phyloP scores from a whole-genome alignment of 2,797 vertebrate species.

The Nannoperca obscura region DNA sequence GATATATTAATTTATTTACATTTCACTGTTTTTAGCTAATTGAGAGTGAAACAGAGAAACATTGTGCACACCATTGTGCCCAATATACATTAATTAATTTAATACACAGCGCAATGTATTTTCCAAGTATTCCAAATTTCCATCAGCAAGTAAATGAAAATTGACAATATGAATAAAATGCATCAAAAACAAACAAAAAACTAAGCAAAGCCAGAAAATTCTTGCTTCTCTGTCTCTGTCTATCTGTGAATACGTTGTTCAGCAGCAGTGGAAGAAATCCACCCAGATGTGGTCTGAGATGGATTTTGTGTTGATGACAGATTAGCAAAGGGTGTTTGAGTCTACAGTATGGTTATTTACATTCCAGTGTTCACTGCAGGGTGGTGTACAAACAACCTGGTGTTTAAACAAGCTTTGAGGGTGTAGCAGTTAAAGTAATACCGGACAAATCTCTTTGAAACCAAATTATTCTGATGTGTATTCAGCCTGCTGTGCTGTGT shows the following conservation, averaged over 20 bases:
- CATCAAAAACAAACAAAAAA: background rate
- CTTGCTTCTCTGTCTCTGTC: background rate
- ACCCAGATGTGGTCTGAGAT: slow-evolving; percentile 52
- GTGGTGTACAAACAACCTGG: background rate
- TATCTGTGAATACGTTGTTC: slow-evolving; percentile 48
- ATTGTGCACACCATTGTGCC: too few species aligned
- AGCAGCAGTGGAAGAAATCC: slow-evolving; percentile 58
- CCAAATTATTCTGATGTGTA: slow-evolving; percentile 1
- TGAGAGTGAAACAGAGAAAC: background rate
- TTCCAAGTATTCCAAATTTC: background rate
- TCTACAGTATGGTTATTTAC: background rate
- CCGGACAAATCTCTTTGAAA: background rate
- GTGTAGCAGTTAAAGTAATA: slow-evolving; percentile 8
- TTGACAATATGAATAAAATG: background rate
- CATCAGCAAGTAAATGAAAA: background rate
- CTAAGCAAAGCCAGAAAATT: background rate
- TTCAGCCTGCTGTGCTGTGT: background rate
- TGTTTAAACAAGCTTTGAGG: slow-evolving; percentile 3
- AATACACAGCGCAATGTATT: background rate
- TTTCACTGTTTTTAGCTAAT: background rate
- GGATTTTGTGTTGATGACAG: slow-evolving; percentile 54
- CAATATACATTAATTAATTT: background rate
- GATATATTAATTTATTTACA: background rate
- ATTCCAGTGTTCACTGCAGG: background rate
- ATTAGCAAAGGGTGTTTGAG: slow-evolving; percentile 32